A percentile compares a stretch with the other conserved stretches of the same genome.
Evolutionary conservation across 2,888 invertebrate genomes (phyloP).

Genomic region (Drosophila quinaria): DNA sequence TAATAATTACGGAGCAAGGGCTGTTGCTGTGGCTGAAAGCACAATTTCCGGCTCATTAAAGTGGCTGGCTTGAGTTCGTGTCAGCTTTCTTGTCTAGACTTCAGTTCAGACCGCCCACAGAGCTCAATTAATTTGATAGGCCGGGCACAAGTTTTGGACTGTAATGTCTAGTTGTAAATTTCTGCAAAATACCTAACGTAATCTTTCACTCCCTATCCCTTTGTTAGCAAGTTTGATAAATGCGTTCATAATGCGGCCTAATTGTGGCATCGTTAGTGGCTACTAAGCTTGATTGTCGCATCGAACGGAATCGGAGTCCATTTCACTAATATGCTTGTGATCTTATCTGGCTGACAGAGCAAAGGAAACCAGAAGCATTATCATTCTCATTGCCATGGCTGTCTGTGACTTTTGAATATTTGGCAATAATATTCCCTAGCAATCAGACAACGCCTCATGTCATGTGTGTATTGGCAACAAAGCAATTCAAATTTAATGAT

Average conservation of each 20-base stretch:
- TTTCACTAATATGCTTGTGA: slow-evolving; percentile 18
- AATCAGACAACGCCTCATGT: slow-evolving; percentile 35
- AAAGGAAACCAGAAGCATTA: background rate
- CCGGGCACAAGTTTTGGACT: slow-evolving; percentile 13
- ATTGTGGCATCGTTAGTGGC: slow-evolving; percentile 69
- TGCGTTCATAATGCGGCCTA: slow-evolving; percentile 71
- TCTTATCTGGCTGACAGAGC: slow-evolving; percentile 1
- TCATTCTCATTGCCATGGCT: slow-evolving; percentile 14
- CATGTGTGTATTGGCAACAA: slow-evolving; percentile 55
- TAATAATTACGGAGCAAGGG: slow-evolving; percentile 44
- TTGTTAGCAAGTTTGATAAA: slow-evolving; percentile 59
- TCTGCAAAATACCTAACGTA: slow-evolving; percentile 30
- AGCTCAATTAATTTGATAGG: slow-evolving; percentile 68
- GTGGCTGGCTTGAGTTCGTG: slow-evolving; percentile 11
- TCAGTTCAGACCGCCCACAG: slow-evolving; percentile 38
- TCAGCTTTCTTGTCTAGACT: slow-evolving; percentile 30
- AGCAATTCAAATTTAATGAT: slow-evolving; percentile 80
- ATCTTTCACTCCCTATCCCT: slow-evolving; percentile 1
- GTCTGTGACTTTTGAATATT: slow-evolving; percentile 56
- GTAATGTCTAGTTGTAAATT: slow-evolving; percentile 24
- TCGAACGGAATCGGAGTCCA: slow-evolving; percentile 21
- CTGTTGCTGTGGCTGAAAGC: slow-evolving; percentile 32
- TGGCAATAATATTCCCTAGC: slow-evolving; percentile 16
- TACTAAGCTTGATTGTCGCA: slow-evolving; percentile 47
- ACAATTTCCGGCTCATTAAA: slow-evolving; percentile 71